Evolutionary conservation across 2,797 vertebrate genomes (phyloP), one percentile per base, ranked within the genome.

Genomic region (Capromys pilorides): DNA sequence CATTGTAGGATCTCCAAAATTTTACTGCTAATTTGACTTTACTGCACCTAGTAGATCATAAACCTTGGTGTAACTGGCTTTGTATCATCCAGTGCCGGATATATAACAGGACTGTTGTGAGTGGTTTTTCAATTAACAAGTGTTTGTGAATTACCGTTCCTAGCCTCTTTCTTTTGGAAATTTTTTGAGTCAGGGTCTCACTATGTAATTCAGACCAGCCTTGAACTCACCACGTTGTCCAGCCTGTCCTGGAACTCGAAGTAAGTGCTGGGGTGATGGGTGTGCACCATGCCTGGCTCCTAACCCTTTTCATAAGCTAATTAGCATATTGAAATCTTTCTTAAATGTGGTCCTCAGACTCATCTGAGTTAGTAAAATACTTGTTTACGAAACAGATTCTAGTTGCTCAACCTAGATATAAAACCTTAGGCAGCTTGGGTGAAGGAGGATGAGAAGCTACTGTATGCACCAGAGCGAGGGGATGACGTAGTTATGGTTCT

Each of bases 391-490:
- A 31, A 69, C 57, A 69, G 57, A 88, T 5, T 73, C 14, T 14
- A 86, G 51, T 45, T 54, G 14, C 31, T 92, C 22, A 4, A 51
- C 78, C 18, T 21, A 77, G 26, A 26, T 8, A 59, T 1, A 28
- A 90, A 84, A 26, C 36, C 54, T 33, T 71, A 16, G 31, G 18
- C 22, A 9, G 13, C 22, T 0, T 33, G 73, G 22, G 54, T 28
- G 14, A 54, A 45, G 26, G n/a, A 22, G 2, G 5, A 24, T 2
- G n/a, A 75, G 62, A 8, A 14, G 59, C 39, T 59, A 22, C 88
- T 0, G 2, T 6, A 2, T 4, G n/a, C 1, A 8, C 0, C 6
- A 13, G 66, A 12, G 51, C 33, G n/a, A 12, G 33, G 71, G 33
- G 21, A 13, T 36, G 22, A 9, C 16, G 57, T 51, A 26, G n/a